Evolutionary conservation across 1,140 invertebrate species (phyloP).

Genomic region (Anastrepha obliqua): DNA sequence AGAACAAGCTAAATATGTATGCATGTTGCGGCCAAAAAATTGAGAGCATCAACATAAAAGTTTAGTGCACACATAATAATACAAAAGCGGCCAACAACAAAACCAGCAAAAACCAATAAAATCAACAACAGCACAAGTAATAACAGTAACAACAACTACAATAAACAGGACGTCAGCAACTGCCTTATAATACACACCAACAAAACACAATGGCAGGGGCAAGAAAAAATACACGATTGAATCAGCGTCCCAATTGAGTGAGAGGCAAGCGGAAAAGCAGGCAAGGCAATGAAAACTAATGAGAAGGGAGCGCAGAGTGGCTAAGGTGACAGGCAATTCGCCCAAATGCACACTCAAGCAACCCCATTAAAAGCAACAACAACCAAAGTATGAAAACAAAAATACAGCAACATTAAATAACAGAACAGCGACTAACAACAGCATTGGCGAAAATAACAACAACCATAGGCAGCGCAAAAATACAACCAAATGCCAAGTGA

Average conservation of each 20-base stretch:
- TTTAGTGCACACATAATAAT: background rate
- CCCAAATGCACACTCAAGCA: background rate
- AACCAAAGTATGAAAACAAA: background rate
- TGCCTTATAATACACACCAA: background rate
- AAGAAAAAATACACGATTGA: background rate
- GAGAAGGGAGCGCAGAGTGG: background rate
- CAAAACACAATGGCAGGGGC: background rate
- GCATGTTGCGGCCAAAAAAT: background rate
- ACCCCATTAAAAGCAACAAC: background rate
- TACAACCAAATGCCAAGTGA: background rate
- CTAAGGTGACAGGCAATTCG: background rate
- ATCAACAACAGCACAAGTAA: background rate
- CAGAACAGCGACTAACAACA: background rate
- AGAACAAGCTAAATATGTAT: background rate
- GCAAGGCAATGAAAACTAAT: background rate
- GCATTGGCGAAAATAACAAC: background rate
- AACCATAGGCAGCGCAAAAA: background rate
- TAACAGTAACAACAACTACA: background rate
- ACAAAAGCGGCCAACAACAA: background rate
- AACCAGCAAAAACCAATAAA: background rate
- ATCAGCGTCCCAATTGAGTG: background rate
- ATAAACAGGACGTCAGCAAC: background rate
- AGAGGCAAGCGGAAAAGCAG: background rate
- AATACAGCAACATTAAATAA: background rate
- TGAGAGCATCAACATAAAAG: constrained; percentile 5